A percentile compares a stretch with the other conserved stretches of the same genome.
These are phyloP conservation scores for Chlorops oryzae DNA, from an alignment of 1,140 invertebrate species.

Conservation along the genomic window DNA sequence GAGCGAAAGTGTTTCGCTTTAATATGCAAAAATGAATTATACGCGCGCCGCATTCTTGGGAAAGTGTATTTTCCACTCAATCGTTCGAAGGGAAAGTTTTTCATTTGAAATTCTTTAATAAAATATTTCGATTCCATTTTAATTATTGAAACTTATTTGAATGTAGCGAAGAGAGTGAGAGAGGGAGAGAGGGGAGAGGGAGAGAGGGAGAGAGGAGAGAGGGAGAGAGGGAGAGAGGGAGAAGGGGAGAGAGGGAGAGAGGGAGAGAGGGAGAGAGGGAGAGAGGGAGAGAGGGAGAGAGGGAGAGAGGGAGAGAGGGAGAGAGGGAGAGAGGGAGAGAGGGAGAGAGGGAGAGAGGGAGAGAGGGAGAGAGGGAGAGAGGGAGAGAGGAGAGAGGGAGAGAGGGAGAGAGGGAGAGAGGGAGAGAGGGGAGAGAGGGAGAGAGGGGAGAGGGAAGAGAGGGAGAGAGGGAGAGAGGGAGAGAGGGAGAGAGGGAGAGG, in stretches of 20 bases:
- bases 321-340: conserved; percentile 2
- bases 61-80: too few species aligned
- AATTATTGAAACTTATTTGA: too few species aligned
- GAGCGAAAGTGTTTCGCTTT: too few species aligned
- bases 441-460: background rate
- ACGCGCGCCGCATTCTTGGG: too few species aligned
- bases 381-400: conserved; percentile 17
- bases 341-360: conserved; percentile 19
- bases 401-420: conserved; percentile 3
- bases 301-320: background rate
- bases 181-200: background rate
- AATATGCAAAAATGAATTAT: too few species aligned
- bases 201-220: background rate
- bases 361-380: background rate
- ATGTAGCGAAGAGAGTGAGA: background rate
- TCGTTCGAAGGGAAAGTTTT: too few species aligned
- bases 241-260: background rate
- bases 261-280: background rate
- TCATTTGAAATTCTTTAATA: too few species aligned
- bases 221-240: background rate
- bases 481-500: conserved; percentile 15
- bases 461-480: background rate
- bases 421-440: too few species aligned
- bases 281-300: background rate
- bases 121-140: too few species aligned